phyloP scores from a whole-genome alignment of 2,113 vertebrate species.

The Corvus hawaiiensis region DNA sequence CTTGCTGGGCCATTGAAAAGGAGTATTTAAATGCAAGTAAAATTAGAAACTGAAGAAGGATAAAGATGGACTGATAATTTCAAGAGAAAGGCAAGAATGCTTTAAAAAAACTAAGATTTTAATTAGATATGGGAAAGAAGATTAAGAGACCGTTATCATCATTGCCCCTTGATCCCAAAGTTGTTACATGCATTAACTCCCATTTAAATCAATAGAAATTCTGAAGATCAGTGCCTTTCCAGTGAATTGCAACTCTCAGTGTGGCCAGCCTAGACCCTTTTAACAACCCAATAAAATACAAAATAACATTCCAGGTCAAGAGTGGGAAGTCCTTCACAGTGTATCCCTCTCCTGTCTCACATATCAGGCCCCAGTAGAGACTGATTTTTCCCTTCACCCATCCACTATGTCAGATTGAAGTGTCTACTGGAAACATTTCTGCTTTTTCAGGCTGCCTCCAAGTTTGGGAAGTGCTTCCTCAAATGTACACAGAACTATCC shows the following conservation, averaged over 20 bases:
- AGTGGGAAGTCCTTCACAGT: not conserved
- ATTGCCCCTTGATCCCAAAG: not conserved
- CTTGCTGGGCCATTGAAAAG: constrained; percentile 20
- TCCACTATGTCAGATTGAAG: not conserved
- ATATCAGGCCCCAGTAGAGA: accelerated
- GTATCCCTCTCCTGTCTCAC: not conserved
- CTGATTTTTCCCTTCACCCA: not conserved
- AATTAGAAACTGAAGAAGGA: constrained; percentile 7
- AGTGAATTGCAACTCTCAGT: not conserved
- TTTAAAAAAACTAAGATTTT: not conserved
- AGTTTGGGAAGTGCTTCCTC: not conserved
- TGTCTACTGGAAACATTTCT: not conserved
- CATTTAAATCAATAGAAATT: not conserved
- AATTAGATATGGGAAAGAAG: not conserved
- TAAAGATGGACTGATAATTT: not conserved
- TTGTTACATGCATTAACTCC: not conserved
- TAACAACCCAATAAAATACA: not conserved
- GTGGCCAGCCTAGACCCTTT: not conserved
- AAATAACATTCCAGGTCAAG: not conserved
- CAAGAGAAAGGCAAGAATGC: not conserved
- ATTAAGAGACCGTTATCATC: not conserved
- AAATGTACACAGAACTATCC: not conserved
- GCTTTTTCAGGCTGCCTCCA: not conserved
- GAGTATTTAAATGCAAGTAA: constrained; percentile 25
- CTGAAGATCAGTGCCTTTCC: not conserved